Evolutionary conservation across 2,888 invertebrate genomes (phyloP), one percentile per base, ranked within the genome.

Genomic region (Vanessa cardui): DNA sequence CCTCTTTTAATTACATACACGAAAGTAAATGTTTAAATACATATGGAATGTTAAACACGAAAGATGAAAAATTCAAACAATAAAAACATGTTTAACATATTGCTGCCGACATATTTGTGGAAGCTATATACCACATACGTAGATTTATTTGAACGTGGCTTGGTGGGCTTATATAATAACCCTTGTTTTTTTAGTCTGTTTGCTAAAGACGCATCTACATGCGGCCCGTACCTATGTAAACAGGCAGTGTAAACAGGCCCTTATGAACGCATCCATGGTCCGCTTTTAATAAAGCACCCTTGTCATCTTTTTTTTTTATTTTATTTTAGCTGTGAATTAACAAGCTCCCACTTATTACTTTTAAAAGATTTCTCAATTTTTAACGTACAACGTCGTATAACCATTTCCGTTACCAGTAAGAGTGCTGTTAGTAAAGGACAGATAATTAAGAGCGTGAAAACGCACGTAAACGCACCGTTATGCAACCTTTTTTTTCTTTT

Each of bases 131-230:
- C 76, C 75, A 74, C 67, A 65, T 71, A 74, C 59, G 66, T 80
- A 74, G 26, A 26, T 26, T 26, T 81, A 77, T 76, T 72, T 76
- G 72, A 67, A 64, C 73, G 76, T 62, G 69, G 74, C 74, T 66
- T 75, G 74, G 75, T 73, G 77, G 80, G 80, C 78, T 77, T 82
- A 83, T 85, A 84, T 85, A 83, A 76, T 76, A 56, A 79, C 92
- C 92, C 90, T 87, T 92, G 90, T 92, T 92, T 92, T 92, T 92
- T 91, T 87, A 91, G 84, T 83, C 72, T 92, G 89, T 91, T 92
- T 91, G 85, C 87, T 80, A 79, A 89, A 92, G 91, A 87, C 89
- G 91, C 90, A 90, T 91, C 88, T 87, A 88, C 89, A 89, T 87
- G 87, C 82, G 80, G 83, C 84, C 83, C 85, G 83, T 75, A 86